phyloP scores from a whole-genome alignment of 2,797 vertebrate genomes.

The Crenichthys baileyi region DNA sequence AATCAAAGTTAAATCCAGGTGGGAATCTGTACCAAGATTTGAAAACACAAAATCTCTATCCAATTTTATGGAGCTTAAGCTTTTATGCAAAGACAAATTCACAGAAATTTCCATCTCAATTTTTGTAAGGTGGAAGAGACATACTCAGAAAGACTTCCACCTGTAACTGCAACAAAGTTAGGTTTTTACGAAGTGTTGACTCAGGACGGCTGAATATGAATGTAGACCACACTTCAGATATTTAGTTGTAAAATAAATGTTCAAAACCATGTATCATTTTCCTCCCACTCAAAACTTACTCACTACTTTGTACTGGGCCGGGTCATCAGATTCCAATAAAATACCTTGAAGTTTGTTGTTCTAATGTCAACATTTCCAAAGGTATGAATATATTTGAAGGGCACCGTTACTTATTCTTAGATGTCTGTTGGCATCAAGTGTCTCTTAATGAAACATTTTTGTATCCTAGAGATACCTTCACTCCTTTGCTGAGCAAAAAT shows the following conservation, averaged over 20 bases:
- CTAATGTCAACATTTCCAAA: neutral
- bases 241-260: too few relatives aligned
- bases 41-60: too few relatives aligned
- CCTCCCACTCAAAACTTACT: too few relatives aligned
- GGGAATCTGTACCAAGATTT: neutral
- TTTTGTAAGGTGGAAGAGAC: neutral
- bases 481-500: conserved; percentile 41
- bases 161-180: neutral
- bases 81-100: too few relatives aligned
- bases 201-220: too few relatives aligned
- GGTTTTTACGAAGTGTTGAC: too few relatives aligned
- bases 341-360: neutral
- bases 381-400: neutral
- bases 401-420: neutral
- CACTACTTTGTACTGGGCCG: neutral
- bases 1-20: neutral
- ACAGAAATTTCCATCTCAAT: neutral
- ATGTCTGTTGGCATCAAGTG: conserved; percentile 25
- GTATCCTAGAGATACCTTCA: conserved; percentile 32
- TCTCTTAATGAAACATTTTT: conserved; percentile 32
- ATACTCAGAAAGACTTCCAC: neutral
- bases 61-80: too few relatives aligned
- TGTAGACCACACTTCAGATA: too few relatives aligned
- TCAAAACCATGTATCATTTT: too few relatives aligned
- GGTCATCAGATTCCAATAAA: neutral